Conservation (phyloP, 2,888 invertebrate genomes). For the Macrophya annulata region DNA sequence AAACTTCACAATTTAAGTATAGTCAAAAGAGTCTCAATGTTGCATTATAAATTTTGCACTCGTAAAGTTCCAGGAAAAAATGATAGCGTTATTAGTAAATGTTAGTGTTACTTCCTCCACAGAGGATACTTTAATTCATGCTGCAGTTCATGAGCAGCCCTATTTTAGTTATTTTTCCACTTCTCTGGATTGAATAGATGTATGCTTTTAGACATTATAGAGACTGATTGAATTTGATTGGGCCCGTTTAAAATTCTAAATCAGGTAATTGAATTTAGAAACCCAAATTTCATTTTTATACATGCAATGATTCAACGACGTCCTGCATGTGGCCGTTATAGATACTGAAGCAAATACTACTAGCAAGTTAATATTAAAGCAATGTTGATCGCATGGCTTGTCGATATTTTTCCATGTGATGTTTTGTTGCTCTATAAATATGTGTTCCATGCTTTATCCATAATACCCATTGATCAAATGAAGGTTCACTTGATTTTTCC, state of each 20-base stretch:
- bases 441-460: constrained; percentile 12
- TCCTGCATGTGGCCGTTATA: constrained; percentile 23
- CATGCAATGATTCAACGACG: neutral
- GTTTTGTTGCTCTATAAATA: neutral
- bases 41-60: neutral
- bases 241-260: neutral
- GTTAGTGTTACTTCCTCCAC: neutral
- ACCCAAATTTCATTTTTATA: neutral
- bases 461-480: constrained; percentile 5
- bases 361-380: neutral
- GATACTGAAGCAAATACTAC: neutral
- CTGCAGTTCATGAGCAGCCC: constrained; percentile 31
- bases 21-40: neutral
- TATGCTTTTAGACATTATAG: constrained; percentile 35
- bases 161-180: constrained; percentile 26
- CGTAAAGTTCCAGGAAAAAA: neutral
- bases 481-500: constrained; percentile 27
- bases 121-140: neutral
- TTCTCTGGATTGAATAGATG: constrained; percentile 27
- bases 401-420: constrained; percentile 12
- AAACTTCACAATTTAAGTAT: neutral
- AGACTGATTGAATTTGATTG: constrained; percentile 27
- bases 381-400: constrained; percentile 50
- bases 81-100: constrained; percentile 14
- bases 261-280: constrained; percentile 1